A percentile compares a stretch with the other conserved stretches of the same genome.
These are phyloP conservation scores for Carassius gibelio DNA, from an alignment of 2,113 vertebrate species.

Conservation along the genomic window DNA sequence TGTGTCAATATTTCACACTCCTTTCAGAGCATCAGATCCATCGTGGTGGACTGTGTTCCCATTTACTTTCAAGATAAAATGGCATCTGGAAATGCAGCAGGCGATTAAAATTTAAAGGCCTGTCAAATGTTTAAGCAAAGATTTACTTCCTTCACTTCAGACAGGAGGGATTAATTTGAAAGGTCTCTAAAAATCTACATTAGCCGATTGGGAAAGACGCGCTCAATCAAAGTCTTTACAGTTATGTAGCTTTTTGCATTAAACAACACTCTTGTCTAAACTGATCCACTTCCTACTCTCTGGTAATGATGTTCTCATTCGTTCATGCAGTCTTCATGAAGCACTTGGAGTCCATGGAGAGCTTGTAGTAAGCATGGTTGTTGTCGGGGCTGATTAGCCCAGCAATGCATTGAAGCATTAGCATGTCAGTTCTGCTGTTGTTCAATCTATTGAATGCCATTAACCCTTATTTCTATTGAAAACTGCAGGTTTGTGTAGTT, in stretches of 20 bases:
- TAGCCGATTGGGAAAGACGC: neutral
- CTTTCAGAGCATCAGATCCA: conserved; percentile 15
- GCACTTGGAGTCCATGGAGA: neutral
- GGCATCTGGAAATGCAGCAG: conserved; percentile 8
- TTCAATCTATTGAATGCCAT: neutral
- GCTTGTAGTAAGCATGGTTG: conserved; percentile 8
- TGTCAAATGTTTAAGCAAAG: conserved; percentile 23
- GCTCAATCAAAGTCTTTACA: neutral
- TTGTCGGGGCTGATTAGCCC: neutral
- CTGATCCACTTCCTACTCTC: neutral
- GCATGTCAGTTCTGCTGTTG: conserved; percentile 1
- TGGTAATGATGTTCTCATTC: neutral
- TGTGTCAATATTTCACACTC: conserved; percentile 23
- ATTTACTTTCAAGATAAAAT: conserved; percentile 29
- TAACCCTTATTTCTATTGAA: no score
- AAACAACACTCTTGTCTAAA: neutral
- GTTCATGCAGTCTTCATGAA: conserved; percentile 11
- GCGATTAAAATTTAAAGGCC: conserved; percentile 33
- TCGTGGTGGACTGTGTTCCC: neutral
- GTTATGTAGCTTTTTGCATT: neutral
- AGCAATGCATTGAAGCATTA: neutral
- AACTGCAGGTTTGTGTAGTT: no score
- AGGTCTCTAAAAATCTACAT: conserved; percentile 16
- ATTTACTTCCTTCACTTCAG: conserved; percentile 13
- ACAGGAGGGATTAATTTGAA: conserved; percentile 22